Percentiles rank a stretch among this genome's conserved stretches.
phyloP scores from a whole-genome alignment of 1,140 invertebrate genomes.

The Eciton burchellii region DNA sequence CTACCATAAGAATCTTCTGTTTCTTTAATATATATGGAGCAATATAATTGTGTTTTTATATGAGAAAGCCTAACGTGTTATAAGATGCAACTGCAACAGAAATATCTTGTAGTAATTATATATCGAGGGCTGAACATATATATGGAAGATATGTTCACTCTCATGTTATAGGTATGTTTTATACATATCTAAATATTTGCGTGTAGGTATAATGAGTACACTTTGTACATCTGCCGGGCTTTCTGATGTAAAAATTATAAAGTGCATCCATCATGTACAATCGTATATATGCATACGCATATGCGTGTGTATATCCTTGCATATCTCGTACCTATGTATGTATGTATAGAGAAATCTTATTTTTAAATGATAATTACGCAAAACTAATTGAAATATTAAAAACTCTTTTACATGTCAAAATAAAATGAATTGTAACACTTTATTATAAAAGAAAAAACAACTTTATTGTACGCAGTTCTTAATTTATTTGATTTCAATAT shows the following conservation, averaged over 20 bases:
- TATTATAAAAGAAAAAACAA: slow-evolving; percentile 47
- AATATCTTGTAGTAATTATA: slow-evolving; percentile 64
- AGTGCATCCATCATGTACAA: slow-evolving; percentile 69
- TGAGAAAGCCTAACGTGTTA: slow-evolving; percentile 70
- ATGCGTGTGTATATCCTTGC: not conserved
- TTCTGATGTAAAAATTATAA: slow-evolving; percentile 73
- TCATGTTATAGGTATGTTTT: slow-evolving; percentile 56
- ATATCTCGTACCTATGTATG: slow-evolving; percentile 56
- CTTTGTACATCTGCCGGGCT: slow-evolving; percentile 69
- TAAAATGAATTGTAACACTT: slow-evolving; percentile 55
- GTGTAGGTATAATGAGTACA: slow-evolving; percentile 53
- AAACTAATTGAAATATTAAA: slow-evolving; percentile 59
- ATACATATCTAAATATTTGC: slow-evolving; percentile 51
- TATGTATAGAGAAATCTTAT: slow-evolving; percentile 71
- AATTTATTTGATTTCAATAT: slow-evolving; percentile 62
- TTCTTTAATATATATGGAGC: slow-evolving; percentile 65
- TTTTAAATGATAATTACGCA: slow-evolving; percentile 61
- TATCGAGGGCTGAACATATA: slow-evolving; percentile 34
- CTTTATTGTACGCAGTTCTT: slow-evolving; percentile 32
- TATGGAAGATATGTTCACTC: slow-evolving; percentile 25
- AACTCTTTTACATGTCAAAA: slow-evolving; percentile 13
- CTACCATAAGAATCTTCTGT: slow-evolving; percentile 56
- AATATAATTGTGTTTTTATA: slow-evolving; percentile 72
- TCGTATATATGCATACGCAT: slow-evolving; percentile 46
- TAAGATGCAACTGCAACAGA: slow-evolving; percentile 38